Evolutionary conservation across 2,888 invertebrate genomes (phyloP).

Genomic region (Monochamus alternatus): DNA sequence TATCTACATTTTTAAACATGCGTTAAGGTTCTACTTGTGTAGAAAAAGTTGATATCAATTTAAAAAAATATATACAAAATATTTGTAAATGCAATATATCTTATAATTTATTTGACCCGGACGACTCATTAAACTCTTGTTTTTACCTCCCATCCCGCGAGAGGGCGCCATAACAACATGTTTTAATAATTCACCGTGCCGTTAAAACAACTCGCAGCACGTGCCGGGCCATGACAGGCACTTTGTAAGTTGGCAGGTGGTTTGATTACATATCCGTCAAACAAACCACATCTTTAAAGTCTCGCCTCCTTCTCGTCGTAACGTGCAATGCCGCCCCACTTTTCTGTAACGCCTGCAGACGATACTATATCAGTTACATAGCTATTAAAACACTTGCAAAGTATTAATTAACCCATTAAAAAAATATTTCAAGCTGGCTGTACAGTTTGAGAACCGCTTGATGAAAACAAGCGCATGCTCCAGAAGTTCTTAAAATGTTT

Average conservation of each 20-base stretch:
- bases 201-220: background rate
- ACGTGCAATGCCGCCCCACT: background rate
- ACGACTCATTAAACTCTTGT: background rate
- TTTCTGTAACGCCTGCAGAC: background rate
- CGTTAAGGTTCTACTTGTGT: too few species aligned
- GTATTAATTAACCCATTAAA: background rate
- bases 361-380: background rate
- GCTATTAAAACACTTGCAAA: background rate
- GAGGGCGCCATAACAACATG: background rate
- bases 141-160: background rate
- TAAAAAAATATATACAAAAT: too few species aligned
- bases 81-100: too few species aligned
- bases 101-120: too few species aligned
- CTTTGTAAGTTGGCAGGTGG: conserved; percentile 24
- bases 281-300: conserved; percentile 29
- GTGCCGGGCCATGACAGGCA: background rate
- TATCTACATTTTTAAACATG: too few species aligned
- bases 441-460: too few species aligned
- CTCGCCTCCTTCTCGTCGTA: background rate
- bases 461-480: too few species aligned
- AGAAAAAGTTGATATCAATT: too few species aligned
- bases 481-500: too few species aligned
- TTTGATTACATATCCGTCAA: conserved; percentile 25
- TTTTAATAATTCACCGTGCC: conserved; percentile 17
- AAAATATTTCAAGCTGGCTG: too few species aligned